These are phyloP conservation scores for Pogona vitticeps DNA, from an alignment of 2,113 vertebrate genomes.

Conservation along the genomic window DNA sequence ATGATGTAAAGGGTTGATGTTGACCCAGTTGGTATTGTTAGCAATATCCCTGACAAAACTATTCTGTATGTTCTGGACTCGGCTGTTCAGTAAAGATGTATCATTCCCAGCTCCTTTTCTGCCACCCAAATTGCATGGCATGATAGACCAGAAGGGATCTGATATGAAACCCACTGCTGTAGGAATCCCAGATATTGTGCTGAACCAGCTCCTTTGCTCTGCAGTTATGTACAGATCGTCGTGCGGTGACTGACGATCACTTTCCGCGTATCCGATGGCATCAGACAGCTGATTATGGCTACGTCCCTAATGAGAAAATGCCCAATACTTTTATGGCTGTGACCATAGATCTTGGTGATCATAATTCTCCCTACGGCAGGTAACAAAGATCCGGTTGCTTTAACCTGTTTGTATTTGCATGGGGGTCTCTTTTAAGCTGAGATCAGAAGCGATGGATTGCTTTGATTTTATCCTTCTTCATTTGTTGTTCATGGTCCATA, in stretches of 20 bases:
- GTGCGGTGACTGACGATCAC: fast-evolving
- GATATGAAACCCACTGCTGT: fast-evolving
- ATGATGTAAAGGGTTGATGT: not conserved
- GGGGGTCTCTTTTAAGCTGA: not conserved
- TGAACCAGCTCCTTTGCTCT: not conserved
- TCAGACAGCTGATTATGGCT: conserved; percentile 87
- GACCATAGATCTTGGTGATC: conserved; percentile 86
- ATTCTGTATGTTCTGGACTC: not conserved
- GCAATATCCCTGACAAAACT: not conserved
- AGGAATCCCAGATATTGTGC: fast-evolving
- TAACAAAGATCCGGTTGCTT: conserved; percentile 28
- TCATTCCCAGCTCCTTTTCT: not conserved
- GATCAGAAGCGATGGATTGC: not conserved
- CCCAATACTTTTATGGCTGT: conserved; percentile 92
- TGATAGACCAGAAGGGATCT: not conserved
- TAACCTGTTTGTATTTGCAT: not conserved
- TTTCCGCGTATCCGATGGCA: conserved; percentile 90
- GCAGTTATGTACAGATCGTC: conserved; percentile 79
- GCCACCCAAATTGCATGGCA: too few relatives aligned
- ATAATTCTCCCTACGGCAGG: conserved; percentile 83
- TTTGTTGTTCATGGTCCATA: not conserved
- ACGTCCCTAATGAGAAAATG: conserved; percentile 84
- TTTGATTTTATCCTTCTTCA: not conserved
- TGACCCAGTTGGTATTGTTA: not conserved
- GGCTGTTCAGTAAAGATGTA: not conserved